These are phyloP conservation scores for Eustalomyia histrio DNA, from an alignment of 2,888 invertebrate species.

Conservation along the genomic window DNA sequence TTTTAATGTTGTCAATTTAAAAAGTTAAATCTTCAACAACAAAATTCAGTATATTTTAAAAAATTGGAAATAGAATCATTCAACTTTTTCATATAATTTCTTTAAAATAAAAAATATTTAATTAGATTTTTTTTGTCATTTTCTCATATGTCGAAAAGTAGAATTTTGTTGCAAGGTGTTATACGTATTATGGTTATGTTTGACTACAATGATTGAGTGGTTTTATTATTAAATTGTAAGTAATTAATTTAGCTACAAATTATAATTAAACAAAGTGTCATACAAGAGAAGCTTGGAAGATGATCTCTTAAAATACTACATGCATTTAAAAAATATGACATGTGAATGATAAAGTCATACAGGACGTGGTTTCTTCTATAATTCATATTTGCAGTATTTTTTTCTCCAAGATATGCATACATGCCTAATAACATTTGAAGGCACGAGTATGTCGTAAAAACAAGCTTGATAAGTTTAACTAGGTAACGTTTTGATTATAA, in stretches of 20 bases:
- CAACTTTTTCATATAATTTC: too few species aligned
- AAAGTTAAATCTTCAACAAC: too few species aligned
- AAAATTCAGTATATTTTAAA: too few species aligned
- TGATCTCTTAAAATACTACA: not conserved
- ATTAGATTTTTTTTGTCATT: too few species aligned
- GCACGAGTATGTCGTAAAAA: slow-evolving; percentile 44
- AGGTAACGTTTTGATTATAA: not conserved
- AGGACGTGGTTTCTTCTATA: slow-evolving; percentile 18
- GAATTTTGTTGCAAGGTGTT: too few species aligned
- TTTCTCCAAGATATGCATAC: slow-evolving; percentile 11
- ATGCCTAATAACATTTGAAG: slow-evolving; percentile 46
- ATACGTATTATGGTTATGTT: slow-evolving; percentile 10
- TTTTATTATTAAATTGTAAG: slow-evolving; percentile 51
- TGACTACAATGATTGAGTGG: slow-evolving; percentile 59
- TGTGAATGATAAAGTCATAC: slow-evolving; percentile 15
- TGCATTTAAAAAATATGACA: not conserved
- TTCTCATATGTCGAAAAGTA: too few species aligned
- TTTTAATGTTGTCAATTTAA: too few species aligned
- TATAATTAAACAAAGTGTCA: slow-evolving; percentile 38
- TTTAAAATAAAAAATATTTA: too few species aligned
- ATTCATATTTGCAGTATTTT: not conserved
- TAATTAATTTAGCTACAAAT: slow-evolving; percentile 58
- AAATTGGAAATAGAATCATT: too few species aligned
- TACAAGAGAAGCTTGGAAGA: not conserved
- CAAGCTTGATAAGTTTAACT: slow-evolving; percentile 28